These are phyloP conservation scores for Hemiscyllium ocellatum DNA, from an alignment of 2,113 vertebrate genomes.

Conservation along the genomic window DNA sequence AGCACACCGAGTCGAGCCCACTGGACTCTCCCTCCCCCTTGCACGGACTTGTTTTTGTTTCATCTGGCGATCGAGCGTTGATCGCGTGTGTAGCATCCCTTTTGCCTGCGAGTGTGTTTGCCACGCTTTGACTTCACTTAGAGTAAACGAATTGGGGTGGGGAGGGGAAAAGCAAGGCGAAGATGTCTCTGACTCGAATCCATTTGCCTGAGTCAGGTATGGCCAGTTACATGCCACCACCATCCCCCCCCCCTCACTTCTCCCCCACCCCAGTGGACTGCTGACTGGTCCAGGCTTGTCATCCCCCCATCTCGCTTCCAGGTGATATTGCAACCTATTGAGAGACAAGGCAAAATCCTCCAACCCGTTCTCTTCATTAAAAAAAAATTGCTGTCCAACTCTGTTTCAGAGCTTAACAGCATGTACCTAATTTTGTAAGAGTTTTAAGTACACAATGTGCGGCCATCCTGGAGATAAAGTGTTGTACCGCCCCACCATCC, in stretches of 20 bases:
- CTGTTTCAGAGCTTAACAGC: background rate
- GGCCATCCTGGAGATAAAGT: background rate
- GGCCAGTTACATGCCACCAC: background rate
- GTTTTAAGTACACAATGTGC: background rate
- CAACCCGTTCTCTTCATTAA: too few species aligned
- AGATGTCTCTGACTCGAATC: background rate
- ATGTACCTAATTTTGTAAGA: background rate
- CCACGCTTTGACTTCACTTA: background rate
- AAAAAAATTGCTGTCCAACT: background rate
- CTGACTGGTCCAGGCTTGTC: background rate
- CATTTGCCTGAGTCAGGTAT: background rate
- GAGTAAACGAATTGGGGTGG: too few species aligned
- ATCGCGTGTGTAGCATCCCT: background rate
- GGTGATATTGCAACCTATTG: background rate
- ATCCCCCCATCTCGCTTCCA: background rate
- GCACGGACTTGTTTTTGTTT: background rate
- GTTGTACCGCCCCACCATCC: too few species aligned
- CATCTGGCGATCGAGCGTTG: background rate
- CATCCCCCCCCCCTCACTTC: too few species aligned
- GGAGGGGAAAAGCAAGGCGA: background rate
- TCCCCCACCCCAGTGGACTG: too few species aligned
- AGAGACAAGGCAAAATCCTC: background rate
- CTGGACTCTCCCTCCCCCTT: background rate
- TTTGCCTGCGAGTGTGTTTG: background rate
- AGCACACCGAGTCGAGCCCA: background rate